Evolutionary conservation across 2,113 vertebrate genomes (phyloP), one percentile per base, ranked within the genome.

Genomic region (Saiga tatarica): DNA sequence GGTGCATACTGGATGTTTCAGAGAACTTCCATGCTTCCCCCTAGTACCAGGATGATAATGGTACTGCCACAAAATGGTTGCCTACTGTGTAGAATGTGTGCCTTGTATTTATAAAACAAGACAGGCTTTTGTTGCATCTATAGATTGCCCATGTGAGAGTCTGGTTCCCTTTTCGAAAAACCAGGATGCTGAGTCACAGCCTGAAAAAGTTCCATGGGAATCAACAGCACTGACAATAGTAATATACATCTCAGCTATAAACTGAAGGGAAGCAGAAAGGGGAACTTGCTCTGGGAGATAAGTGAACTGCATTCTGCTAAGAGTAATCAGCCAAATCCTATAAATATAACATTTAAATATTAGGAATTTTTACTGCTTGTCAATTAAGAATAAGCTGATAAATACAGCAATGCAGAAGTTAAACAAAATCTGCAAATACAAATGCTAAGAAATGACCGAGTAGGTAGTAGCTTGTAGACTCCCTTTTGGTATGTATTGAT

Each of bases 71-170:
- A n/a, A 74, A 93, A 30, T 13, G 33, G 67, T 92, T 14, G 45
- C 3, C 6, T 5, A 45, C 15, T 39, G 82, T 33, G 23, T 6
- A n/a, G 62, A 91, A 92, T 11, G 16, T 60, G 26, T 90, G 85
- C 81, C 81, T 90, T 76, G 53, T 62, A 36, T 64, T 97, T 36
- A n/a, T 42, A 30, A 91, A 79, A 97, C 42, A 83, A 79, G 55
- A 78, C 52, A 28, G 39, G 39, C 52, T 74, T 96, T 62, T 89
- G 87, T 74, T 86, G 52, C 36, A 67, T 13, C 47, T 13, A 60
- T 4, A 52, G 19, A 16, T 16, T 33, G 28, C 11, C 17, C 8
- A 0, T 16, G 25, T 84, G 62, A 52, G 33, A 88, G 33, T 55
- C 53, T 53, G 28, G 47, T 64, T 86, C 60, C 86, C 26, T 79